Base-by-base conservation (phyloP, 2,113 vertebrate genomes). In the Axis porcinus region DNA sequence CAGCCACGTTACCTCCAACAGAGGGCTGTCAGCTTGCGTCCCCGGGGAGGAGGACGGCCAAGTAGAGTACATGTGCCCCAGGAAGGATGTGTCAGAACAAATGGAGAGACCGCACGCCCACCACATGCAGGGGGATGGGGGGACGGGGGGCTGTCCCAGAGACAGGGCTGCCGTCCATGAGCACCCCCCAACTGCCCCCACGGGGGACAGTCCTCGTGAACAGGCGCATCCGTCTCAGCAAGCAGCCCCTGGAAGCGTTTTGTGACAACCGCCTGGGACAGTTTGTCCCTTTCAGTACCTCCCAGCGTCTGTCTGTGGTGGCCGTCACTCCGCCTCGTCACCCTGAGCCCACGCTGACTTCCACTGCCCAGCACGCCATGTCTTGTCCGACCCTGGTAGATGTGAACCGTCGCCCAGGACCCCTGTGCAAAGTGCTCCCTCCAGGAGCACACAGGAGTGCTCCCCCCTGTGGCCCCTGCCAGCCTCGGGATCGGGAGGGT, bases 51-150 rank as follows among this genome's bases (percentile, higher is more conserved):
- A n/a, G 30, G 74, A 28, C 3, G 1, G 36, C 10, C 2, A 11
- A 25, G 79, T 4, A n/a, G 40, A 5, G 13, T 1, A 17, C 74
- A 52, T 40, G 14, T 1, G 10, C 43, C 33, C 36, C 3, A 5
- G 52, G 23, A 6, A 36, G 33, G 12, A 17, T 5, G 23, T 7
- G 1, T 15, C 5, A 0, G 13, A 16, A 33, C 23, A 15, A 15
- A 52, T 0, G 1, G 64, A 28, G 12, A 10, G 12, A 27, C 13
- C 30, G 2, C 16, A 2, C 0, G 2, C 52, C 28, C 1, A 2
- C 13, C 55, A 16, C n/a, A 1, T 2, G 3, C 47, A 11, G 45
- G n/a, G n/a, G 14, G 11, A 8, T 1, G 1, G 47, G 9, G 36
- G 23, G 21, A 23, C 1, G 2, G 11, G 40, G 28, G 28, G 40